Base-by-base conservation (phyloP, 2,113 vertebrate genomes). In the Chitala chitala region DNA sequence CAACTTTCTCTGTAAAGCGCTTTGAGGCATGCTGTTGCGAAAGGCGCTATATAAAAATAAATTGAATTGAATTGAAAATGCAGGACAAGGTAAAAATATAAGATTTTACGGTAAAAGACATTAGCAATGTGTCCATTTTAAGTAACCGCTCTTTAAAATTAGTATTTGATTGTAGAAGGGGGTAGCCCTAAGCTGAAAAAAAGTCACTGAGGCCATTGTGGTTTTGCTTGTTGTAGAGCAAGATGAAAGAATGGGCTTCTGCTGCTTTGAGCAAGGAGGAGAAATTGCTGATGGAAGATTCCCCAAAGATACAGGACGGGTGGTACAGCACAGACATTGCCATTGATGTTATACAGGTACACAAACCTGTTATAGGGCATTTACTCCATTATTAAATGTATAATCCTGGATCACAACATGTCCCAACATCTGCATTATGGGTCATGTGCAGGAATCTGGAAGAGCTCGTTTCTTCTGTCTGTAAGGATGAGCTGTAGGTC, bases 321-420 rank as follows among this genome's bases (percentile, higher is more conserved):
- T 85, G 75, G 80, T 94, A 91, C 79, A 80, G 85, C 81, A 94
- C 92, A 17, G 86, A 89, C 0, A 84, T 95, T 54, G 86, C 92
- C 69, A 92, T 91, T 9, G 92, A 96, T 82, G 78, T 93, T 75
- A 90, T 98, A 48, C 92, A 94, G 96, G 96, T 98, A 89, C 74
- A n/a, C 24, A 59, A 59, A 59, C 3, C 33, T 38, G 33, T 38
- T 20, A 9, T 26, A 36, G 20, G 33, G 59, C 29, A 63, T 17
- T 63, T 26, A 63, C 31, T 15, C 38, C 17, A 20, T 63, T n/a
- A 20, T 20, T 33, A 0, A 20, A 20, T 13, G 31, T n/a, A 36
- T 31, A 61, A 31, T 36, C 29, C 15, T 33, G n/a, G 42, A 48
- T 24, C 9, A 26, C 17, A 4, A 20, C 20, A 54, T 54, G 44